Evolutionary conservation across 53 echinoderm and acorn worm species (phyloP), one percentile per base, ranked within the genome.

Genomic region (Astropecten irregularis): DNA sequence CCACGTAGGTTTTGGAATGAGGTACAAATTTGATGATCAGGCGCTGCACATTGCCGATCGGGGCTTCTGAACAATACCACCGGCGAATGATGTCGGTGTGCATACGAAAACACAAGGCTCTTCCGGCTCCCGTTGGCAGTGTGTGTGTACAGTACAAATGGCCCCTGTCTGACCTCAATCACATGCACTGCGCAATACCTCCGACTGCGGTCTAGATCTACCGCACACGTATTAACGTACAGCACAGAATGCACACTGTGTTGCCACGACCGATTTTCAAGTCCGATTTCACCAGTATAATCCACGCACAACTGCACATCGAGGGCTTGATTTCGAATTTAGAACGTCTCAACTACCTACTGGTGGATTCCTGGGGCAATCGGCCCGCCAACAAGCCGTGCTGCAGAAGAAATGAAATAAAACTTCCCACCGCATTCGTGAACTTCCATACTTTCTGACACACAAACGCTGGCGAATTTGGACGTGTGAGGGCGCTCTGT

Each of bases 371-470:
- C 9, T 9, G 44, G 8, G 37, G 15, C 28, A 19, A 30, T 62
- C 31, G 34, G 26, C 46, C 36, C 19, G 28, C 44, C n/a, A n/a
- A 62, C 30, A 47, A 47, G 60, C 47, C 40, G 62, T 11, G 19
- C 47, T 46, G 44, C 79, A 46, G 61, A 54, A 48, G 61, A 61
- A 79, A 79, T 46, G 38, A 79, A 40, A 79, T 26, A 23, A 25
- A 61, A 79, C 40, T 40, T 79, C 31, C 18, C 48, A 33, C 29
- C 32, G 47, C n/a, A 61, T 79, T 60, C 18, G 19, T 8, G 31
- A 79, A 79, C 79, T 79, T 79, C 77, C 44, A 62, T 62, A 79
- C 79, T 79, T 71, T 55, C n/a, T 74, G 74, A 74, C 62, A n/a
- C n/a, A n/a, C n/a, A n/a, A 79, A 79, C 62, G 74, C 74, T 42